Evolutionary conservation across 2,888 invertebrate genomes (phyloP), one percentile per base, ranked within the genome.

Genomic region (Oxycera nigricornis): DNA sequence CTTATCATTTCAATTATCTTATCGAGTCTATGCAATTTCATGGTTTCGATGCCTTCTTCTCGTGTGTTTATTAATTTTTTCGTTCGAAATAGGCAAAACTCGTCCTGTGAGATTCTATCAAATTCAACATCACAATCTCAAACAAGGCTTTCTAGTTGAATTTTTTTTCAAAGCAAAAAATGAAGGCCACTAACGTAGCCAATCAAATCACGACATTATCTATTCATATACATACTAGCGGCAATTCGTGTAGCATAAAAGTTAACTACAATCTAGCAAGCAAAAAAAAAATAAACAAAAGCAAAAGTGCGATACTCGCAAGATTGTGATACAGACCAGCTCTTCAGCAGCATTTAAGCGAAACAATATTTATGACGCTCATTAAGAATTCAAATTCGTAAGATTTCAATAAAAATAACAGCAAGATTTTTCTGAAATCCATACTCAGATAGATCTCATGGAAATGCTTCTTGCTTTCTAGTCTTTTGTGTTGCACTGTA

Each of bases 121-220:
- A 50, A 14, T n/a, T 50, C 50, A 14, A 50, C n/a, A 11, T 55
- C 3, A 1, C 3, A 65, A 41, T 11, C 14, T 20, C 20, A 65
- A 6, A 65, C 14, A 65, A 65, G 14, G 26, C 11, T 65, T 65
- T 65, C 41, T 39, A 35, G 41, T 65, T 65, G 39, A 65, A 22
- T 41, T 65, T 24, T 1, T n/a, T 41, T 39, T 65, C 41, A 41
- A 65, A 26, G 65, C 41, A 22, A 24, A 39, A 11, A 65, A 7
- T 65, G 65, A 65, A 65, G 65, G 65, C 22, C 41, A 41, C 26
- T 17, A 2, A 6, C 2, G 17, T 24, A 41, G 41, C 6, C 20
- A 39, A 24, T 39, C 24, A 9, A 61, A 61, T 65, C 65, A 65
- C 65, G 65, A 41, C 24, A 41, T 39, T 39, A 65, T 22, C n/a